Percentiles rank a stretch among this genome's conserved stretches.
phyloP scores from a whole-genome alignment of 2,797 vertebrate species.

The Esox masquinongy region DNA sequence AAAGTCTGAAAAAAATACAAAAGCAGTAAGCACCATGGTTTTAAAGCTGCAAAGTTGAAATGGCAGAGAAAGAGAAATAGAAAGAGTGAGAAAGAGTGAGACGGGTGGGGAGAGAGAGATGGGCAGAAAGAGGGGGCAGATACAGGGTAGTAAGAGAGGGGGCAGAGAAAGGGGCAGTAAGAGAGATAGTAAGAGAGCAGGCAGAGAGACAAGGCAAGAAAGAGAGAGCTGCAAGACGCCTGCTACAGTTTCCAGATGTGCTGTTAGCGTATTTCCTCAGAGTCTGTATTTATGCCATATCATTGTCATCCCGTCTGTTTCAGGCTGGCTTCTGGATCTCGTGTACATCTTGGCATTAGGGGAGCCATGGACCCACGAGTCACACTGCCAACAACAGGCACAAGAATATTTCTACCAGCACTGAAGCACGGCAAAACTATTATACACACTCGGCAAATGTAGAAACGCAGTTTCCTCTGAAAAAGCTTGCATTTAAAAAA shows the following conservation, averaged over 20 bases:
- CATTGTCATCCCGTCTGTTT: conserved; percentile 17
- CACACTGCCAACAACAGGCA: conserved; percentile 32
- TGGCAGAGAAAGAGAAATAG: neutral
- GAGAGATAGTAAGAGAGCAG: neutral
- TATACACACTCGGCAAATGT: conserved; percentile 5
- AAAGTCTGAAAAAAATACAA: conserved; percentile 24
- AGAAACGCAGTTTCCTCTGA: conserved; percentile 17
- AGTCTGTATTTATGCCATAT: neutral
- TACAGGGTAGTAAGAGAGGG: neutral
- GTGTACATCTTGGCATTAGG: conserved; percentile 54
- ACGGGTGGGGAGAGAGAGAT: neutral
- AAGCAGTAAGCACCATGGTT: conserved; percentile 12
- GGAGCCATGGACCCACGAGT: conserved; percentile 27
- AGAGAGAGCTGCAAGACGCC: conserved; percentile 1
- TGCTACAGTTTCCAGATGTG: conserved; percentile 12
- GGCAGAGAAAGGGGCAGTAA: too few relatives aligned
- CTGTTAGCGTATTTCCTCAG: neutral
- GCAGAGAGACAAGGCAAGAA: neutral
- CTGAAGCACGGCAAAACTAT: conserved; percentile 30
- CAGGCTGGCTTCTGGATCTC: neutral
- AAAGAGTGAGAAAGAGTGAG: neutral
- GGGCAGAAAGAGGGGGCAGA: neutral
- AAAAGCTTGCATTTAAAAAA: conserved; percentile 43
- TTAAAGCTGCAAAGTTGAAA: conserved; percentile 18
- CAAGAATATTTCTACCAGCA: conserved; percentile 1